Evolutionary conservation across 1,140 invertebrate genomes (phyloP).

Genomic region (Panonychus citri): DNA sequence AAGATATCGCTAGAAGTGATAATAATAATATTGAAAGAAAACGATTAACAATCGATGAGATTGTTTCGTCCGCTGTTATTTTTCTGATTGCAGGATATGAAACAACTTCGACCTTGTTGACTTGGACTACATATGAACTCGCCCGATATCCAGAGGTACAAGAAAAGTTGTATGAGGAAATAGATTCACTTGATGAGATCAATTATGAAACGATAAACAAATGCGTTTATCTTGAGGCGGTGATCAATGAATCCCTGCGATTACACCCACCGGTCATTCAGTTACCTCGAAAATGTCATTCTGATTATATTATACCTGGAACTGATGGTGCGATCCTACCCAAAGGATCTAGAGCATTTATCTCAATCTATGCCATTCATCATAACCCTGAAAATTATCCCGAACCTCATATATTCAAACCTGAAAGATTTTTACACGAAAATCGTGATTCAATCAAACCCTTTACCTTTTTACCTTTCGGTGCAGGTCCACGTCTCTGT

Average conservation of each 20-base stretch:
- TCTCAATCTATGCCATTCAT: constrained; percentile 16
- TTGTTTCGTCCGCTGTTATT: constrained; percentile 34
- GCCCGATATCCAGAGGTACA: constrained; percentile 26
- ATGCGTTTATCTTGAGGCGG: constrained; percentile 19
- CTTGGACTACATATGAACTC: constrained; percentile 26
- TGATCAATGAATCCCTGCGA: constrained; percentile 23
- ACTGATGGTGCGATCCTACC: constrained; percentile 12
- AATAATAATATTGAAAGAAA: not conserved
- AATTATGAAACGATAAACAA: not conserved
- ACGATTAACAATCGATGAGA: constrained; percentile 31
- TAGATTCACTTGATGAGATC: constrained; percentile 10
- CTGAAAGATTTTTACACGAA: constrained; percentile 13
- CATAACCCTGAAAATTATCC: constrained; percentile 13
- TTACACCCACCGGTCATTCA: constrained; percentile 17
- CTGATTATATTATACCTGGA: constrained; percentile 5
- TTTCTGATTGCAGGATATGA: constrained; percentile 37
- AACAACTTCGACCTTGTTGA: constrained; percentile 26
- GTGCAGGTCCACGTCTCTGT: constrained; percentile 4
- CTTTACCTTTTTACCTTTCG: constrained; percentile 1
- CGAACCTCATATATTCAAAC: constrained; percentile 16
- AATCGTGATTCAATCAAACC: constrained; percentile 4
- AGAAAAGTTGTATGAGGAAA: constrained; percentile 23
- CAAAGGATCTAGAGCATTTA: constrained; percentile 12
- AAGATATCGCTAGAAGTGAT: not conserved
- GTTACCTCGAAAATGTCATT: not conserved